A percentile compares a stretch with the other conserved stretches of the same genome.
phyloP scores from a whole-genome alignment of 2,113 vertebrate species.

The Prunella himalayana region DNA sequence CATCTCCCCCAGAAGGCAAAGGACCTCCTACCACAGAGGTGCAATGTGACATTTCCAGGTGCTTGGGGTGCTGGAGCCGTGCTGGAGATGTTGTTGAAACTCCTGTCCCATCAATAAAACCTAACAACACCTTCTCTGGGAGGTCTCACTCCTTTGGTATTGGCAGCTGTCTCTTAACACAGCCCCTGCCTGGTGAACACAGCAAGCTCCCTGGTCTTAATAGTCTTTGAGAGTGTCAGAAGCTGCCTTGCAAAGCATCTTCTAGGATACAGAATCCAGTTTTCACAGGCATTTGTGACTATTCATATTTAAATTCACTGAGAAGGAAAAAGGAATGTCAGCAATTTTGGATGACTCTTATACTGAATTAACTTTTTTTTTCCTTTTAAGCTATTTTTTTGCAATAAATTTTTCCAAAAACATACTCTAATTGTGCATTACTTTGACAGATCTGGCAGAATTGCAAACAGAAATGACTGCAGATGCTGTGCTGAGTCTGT shows the following conservation, averaged over 20 bases:
- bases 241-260: neutral
- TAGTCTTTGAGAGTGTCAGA: neutral
- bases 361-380: neutral
- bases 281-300: neutral
- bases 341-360: neutral
- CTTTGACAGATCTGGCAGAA: neutral
- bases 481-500: neutral
- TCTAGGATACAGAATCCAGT: neutral
- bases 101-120: neutral
- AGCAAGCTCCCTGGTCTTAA: neutral
- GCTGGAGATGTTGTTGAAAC: neutral
- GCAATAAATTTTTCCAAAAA: neutral
- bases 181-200: neutral
- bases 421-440: neutral
- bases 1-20: neutral
- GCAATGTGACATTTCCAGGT: accelerated
- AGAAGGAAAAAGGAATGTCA: neutral
- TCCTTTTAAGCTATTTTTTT: neutral
- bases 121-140: neutral
- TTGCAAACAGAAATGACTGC: neutral
- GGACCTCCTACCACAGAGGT: neutral
- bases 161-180: neutral
- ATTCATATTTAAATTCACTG: neutral
- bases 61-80: neutral
- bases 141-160: neutral